phyloP scores from a whole-genome alignment of 2,113 vertebrate species.

The Meles meles region DNA sequence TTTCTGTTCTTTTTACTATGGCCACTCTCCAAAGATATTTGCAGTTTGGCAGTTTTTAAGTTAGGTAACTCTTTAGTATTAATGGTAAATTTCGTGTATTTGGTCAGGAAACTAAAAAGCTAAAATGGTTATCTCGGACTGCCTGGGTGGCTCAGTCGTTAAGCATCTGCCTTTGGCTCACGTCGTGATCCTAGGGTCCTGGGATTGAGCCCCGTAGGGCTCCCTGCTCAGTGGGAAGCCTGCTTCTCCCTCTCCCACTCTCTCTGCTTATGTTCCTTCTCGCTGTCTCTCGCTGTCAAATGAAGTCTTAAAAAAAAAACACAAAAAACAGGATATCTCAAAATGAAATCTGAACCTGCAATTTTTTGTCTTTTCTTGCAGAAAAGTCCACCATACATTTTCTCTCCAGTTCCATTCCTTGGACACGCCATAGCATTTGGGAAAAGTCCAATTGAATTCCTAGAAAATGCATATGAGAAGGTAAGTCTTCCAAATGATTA shows the following conservation, averaged over 20 bases:
- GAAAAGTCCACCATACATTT: slow-evolving; percentile 93
- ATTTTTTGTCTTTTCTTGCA: slow-evolving; percentile 70
- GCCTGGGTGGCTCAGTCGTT: no score
- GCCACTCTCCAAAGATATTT: not conserved
- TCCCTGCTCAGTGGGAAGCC: no score
- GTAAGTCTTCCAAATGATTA: slow-evolving; percentile 78
- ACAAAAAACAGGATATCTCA: not conserved
- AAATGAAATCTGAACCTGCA: not conserved
- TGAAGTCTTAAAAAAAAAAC: no score
- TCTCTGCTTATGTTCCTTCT: no score
- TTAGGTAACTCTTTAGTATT: slow-evolving; percentile 30
- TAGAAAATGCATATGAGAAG: slow-evolving; percentile 95
- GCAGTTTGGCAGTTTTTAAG: not conserved
- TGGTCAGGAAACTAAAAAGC: not conserved
- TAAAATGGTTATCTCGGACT: not conserved
- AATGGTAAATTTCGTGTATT: not conserved
- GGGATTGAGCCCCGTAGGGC: no score
- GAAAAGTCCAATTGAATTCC: slow-evolving; percentile 94
- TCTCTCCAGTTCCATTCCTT: slow-evolving; percentile 92
- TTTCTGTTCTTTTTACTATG: slow-evolving; percentile 7
- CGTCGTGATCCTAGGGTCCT: no score
- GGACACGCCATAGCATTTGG: slow-evolving; percentile 96
- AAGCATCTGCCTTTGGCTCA: no score
- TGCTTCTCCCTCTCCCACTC: no score
- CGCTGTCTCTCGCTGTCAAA: no score